A percentile compares a stretch with the other conserved stretches of the same genome.
These are phyloP conservation scores for Sander lucioperca DNA, from an alignment of 2,113 vertebrate genomes.

Conservation along the genomic window DNA sequence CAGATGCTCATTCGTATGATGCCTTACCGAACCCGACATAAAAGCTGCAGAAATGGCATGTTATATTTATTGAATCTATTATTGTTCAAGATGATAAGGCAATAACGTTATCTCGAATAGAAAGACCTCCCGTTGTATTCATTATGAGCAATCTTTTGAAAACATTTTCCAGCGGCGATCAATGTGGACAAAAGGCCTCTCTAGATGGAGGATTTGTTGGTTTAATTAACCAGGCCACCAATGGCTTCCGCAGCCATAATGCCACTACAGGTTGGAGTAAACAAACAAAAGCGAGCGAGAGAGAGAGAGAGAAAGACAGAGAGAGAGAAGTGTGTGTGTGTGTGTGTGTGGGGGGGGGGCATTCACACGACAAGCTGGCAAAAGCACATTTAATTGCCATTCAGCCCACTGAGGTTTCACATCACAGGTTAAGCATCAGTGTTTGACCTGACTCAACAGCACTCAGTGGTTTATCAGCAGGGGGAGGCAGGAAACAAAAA, in stretches of 20 bases:
- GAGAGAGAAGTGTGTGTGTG: no score
- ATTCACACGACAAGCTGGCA: constrained; percentile 17
- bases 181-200: constrained; percentile 45
- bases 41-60: constrained; percentile 21
- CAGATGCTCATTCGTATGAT: not conserved
- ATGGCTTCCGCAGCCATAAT: constrained; percentile 12
- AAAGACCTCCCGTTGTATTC: constrained; percentile 20
- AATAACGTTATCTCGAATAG: not conserved
- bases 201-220: constrained; percentile 52
- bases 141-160: constrained; percentile 14
- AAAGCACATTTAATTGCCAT: constrained; percentile 43
- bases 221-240: constrained; percentile 40
- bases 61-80: constrained; percentile 2
- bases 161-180: constrained; percentile 38
- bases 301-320: not conserved
- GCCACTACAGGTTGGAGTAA: not conserved
- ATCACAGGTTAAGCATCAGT: constrained; percentile 51
- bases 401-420: constrained; percentile 25
- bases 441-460: constrained; percentile 52
- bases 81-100: not conserved
- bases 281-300: not conserved
- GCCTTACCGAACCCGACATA: not conserved
- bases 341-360: not conserved
- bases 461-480: constrained; percentile 32
- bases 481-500: constrained; percentile 3